A percentile compares a stretch with the other conserved stretches of the same genome.
Evolutionary conservation across 1,140 invertebrate species (phyloP).

Genomic region (Chrysoperla carnea): DNA sequence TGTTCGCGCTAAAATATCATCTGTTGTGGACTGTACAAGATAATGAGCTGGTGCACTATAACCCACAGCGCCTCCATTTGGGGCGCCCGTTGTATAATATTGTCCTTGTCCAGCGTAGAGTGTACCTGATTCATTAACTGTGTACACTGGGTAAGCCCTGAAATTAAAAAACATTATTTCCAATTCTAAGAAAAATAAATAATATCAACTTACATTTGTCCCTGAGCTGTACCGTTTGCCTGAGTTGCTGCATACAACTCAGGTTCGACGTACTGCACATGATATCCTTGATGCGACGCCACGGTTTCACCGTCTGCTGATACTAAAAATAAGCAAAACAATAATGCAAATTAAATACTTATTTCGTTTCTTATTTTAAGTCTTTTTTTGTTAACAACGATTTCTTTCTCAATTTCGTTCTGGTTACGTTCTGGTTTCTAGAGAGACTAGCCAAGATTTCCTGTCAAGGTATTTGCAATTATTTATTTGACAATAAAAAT

Average conservation of each 20-base stretch:
- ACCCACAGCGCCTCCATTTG: conserved; percentile 35
- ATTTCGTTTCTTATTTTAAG: too few relatives aligned
- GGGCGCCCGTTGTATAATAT: conserved; percentile 38
- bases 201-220: conserved; percentile 37
- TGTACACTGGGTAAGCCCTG: conserved; percentile 72
- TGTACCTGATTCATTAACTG: conserved; percentile 53
- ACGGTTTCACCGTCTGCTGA: conserved; percentile 27
- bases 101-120: conserved; percentile 49
- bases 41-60: conserved; percentile 34
- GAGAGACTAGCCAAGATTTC: not conserved
- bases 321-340: conserved; percentile 17
- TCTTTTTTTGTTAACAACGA: not conserved
- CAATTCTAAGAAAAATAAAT: not conserved
- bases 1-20: conserved; percentile 34
- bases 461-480: not conserved
- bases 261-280: conserved; percentile 51
- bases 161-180: conserved; percentile 14
- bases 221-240: conserved; percentile 3
- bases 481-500: not conserved
- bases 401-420: not conserved
- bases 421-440: not conserved
- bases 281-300: conserved; percentile 32
- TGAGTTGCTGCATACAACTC: conserved; percentile 34
- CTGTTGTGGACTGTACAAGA: conserved; percentile 36
- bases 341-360: conserved; percentile 1